Percentiles rank a stretch among this genome's conserved stretches.
phyloP scores from a whole-genome alignment of 2,888 invertebrate species.

The Zaprionus obscuricornis region DNA sequence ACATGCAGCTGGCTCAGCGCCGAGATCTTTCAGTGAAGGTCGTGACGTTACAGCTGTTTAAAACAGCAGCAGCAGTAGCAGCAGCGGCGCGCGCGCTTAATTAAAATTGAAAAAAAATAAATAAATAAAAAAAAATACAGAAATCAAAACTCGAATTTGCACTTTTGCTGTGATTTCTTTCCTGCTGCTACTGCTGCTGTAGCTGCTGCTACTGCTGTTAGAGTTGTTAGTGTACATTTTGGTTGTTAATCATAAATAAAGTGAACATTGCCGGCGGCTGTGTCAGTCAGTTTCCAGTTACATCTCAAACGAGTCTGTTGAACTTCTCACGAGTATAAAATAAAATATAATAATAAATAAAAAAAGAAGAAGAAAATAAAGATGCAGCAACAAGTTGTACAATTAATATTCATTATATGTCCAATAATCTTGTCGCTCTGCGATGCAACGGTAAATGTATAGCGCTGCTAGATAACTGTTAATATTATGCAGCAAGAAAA shows the following conservation, averaged over 20 bases:
- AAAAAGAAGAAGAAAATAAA: not conserved
- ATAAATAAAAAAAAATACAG: slow-evolving; percentile 2
- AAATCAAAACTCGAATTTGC: slow-evolving; percentile 25
- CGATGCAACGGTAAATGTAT: slow-evolving; percentile 13
- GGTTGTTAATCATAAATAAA: slow-evolving; percentile 44
- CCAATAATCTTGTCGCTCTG: too few species aligned
- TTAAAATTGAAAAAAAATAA: not conserved
- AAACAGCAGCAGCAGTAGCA: slow-evolving; percentile 14
- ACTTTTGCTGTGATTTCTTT: too few species aligned
- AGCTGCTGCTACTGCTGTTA: too few species aligned
- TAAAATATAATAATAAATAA: slow-evolving; percentile 8
- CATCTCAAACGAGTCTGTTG: slow-evolving; percentile 29
- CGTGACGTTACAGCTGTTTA: slow-evolving; percentile 67
- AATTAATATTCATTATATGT: too few species aligned
- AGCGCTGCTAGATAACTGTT: too few species aligned
- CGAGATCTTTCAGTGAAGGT: too few species aligned
- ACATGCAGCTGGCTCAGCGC: slow-evolving; percentile 34
- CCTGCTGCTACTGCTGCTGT: too few species aligned
- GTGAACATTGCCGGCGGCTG: slow-evolving; percentile 13
- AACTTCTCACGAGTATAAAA: not conserved
- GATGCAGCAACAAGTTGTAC: slow-evolving; percentile 16
- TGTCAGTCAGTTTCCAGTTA: slow-evolving; percentile 51
- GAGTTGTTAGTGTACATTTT: slow-evolving; percentile 5
- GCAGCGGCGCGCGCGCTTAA: slow-evolving; percentile 17
- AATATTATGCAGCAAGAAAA: too few species aligned